Base-by-base conservation (phyloP, 2,113 vertebrate species). In the Dendropsophus ebraccatus region DNA sequence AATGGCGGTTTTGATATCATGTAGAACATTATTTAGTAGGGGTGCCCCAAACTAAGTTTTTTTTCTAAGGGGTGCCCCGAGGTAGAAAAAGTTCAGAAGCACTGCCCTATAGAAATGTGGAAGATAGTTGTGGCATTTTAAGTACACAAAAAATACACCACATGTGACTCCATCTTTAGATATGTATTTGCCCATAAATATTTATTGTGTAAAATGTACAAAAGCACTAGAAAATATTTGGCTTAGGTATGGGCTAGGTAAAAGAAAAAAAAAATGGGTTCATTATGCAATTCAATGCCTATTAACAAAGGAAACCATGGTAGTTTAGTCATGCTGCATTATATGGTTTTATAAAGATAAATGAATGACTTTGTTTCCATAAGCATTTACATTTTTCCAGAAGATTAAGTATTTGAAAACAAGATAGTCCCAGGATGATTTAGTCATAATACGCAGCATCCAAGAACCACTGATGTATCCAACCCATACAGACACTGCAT, bases 261-360 rank as follows among this genome's bases (percentile, higher is more conserved):
- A 81, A 81, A 47, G n/a, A 41, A 41, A 41, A 41, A 3, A 41
- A 41, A 41, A n/a, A 11, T 10, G 9, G 19, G 54, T 54, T 56
- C 41, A 72, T 83, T 92, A 88, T 88, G 89, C 82, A 91, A 90
- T 90, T 92, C 88, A 92, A 92, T 73, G 90, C 87, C 86, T 92
- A 88, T 90, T 90, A 92, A 88, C 62, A 85, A 87, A 76, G 52
- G 88, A 58, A 91, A 78, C 87, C 89, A 84, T 82, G 89, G 88
- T 89, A 88, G 89, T 75, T 89, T 82, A 84, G 87, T 91, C 91
- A 87, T 62, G 82, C 87, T 90, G 28, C 17, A 83, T 88, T 87
- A 72, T 89, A 58, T 69, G 87, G 89, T 86, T 88, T 90, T 91
- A 89, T 85, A 79, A 87, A 92, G 91, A 92, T 89, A 91, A 90